phyloP scores from a whole-genome alignment of 1,140 invertebrate genomes.

The Drosophila ananassae region DNA sequence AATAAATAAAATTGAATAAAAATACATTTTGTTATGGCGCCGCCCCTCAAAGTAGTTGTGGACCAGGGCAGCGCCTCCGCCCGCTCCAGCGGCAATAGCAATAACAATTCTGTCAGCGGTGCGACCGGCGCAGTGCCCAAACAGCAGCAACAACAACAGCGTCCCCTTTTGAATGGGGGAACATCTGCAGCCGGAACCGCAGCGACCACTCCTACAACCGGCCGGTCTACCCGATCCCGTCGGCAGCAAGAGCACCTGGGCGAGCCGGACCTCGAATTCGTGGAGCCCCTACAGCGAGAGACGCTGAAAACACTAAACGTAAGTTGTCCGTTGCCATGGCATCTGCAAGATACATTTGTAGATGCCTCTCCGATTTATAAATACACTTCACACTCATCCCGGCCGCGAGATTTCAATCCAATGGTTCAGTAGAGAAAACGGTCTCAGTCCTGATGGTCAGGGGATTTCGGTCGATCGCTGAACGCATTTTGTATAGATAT shows the following conservation, averaged over 20 bases:
- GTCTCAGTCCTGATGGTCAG: constrained; percentile 45
- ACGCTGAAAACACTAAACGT: constrained; percentile 67
- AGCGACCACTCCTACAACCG: constrained; percentile 15
- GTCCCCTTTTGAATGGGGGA: constrained; percentile 14
- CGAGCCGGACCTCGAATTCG: constrained; percentile 64
- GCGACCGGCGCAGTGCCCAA: constrained; percentile 56
- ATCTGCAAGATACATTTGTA: constrained; percentile 4
- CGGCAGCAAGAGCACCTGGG: constrained; percentile 59
- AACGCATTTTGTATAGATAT: constrained; percentile 18
- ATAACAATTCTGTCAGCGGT: constrained; percentile 30
- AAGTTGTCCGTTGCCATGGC: constrained; percentile 62
- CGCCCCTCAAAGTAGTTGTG: constrained; percentile 50
- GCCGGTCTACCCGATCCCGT: constrained; percentile 33
- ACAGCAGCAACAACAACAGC: constrained; percentile 48
- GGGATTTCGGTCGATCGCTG: constrained; percentile 13
- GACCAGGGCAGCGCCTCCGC: constrained; percentile 44
- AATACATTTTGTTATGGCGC: constrained; percentile 54
- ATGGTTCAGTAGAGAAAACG: constrained; percentile 58
- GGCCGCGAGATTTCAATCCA: constrained; percentile 29
- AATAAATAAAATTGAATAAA: constrained; percentile 9
- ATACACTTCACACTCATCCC: constrained; percentile 66
- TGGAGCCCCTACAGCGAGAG: constrained; percentile 55
- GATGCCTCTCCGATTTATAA: constrained; percentile 60
- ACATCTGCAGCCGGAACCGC: constrained; percentile 10
- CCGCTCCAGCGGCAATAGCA: constrained; percentile 26